phyloP scores from a whole-genome alignment of 1,140 invertebrate species.

The Acromyrmex charruanus region DNA sequence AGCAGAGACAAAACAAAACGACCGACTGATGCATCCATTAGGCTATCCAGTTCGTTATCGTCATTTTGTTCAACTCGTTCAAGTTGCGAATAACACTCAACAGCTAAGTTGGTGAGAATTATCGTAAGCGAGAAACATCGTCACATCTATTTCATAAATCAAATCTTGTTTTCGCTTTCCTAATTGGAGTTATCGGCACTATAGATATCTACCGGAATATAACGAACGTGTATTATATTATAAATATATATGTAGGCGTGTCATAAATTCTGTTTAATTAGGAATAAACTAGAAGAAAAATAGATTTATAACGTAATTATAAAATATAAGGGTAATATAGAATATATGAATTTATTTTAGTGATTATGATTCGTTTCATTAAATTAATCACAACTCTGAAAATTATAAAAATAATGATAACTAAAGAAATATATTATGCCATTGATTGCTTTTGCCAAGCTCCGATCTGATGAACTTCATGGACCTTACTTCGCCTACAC shows the following conservation, averaged over 20 bases:
- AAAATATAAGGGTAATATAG: no score
- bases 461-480: not conserved
- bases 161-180: conserved; percentile 2
- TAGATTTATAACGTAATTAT: no score
- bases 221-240: not conserved
- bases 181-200: not conserved
- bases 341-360: no score
- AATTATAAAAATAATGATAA: no score
- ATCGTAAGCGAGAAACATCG: not conserved
- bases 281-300: no score
- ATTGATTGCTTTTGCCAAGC: not conserved
- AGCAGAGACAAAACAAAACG: conserved; percentile 19
- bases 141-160: conserved; percentile 10
- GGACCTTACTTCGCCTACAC: not conserved
- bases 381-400: no score
- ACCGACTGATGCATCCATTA: conserved; percentile 40
- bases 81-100: conserved; percentile 2
- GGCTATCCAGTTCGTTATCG: conserved; percentile 18
- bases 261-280: no score
- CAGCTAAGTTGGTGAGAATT: conserved; percentile 7
- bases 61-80: conserved; percentile 25
- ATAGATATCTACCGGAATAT: not conserved
- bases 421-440: no score
- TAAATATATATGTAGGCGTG: not conserved
- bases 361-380: no score